phyloP scores from a whole-genome alignment of 2,113 vertebrate genomes.

The Nicator chloris region DNA sequence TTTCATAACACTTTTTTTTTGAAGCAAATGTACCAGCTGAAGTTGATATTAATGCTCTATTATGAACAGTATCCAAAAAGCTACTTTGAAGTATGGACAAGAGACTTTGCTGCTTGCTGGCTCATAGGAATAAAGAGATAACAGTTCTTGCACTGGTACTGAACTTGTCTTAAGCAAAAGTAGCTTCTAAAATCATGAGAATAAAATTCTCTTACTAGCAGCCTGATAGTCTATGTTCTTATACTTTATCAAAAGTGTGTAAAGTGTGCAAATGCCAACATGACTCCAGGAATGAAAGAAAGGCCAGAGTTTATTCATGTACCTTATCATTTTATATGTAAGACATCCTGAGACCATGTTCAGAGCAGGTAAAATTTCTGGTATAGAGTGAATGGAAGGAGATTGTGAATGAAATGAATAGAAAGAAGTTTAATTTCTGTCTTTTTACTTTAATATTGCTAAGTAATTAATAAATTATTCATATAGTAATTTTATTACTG shows the following conservation, averaged over 20 bases:
- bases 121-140: background rate
- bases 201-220: background rate
- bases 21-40: background rate
- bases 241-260: background rate
- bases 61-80: background rate
- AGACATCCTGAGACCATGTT: background rate
- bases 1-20: background rate
- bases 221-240: background rate
- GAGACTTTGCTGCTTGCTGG: background rate
- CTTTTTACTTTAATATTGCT: background rate
- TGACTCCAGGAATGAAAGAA: background rate
- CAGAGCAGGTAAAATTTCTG: background rate
- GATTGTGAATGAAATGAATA: background rate
- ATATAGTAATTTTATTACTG: background rate
- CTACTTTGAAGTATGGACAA: background rate
- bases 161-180: background rate
- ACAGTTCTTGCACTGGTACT: background rate
- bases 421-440: background rate
- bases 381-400: background rate
- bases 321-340: background rate
- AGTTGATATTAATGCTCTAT: background rate
- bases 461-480: background rate
- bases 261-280: background rate
- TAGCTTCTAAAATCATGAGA: background rate
- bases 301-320: background rate